Base-by-base conservation (phyloP, 2,888 invertebrate genomes). In the Dolichopus griseipennis region DNA sequence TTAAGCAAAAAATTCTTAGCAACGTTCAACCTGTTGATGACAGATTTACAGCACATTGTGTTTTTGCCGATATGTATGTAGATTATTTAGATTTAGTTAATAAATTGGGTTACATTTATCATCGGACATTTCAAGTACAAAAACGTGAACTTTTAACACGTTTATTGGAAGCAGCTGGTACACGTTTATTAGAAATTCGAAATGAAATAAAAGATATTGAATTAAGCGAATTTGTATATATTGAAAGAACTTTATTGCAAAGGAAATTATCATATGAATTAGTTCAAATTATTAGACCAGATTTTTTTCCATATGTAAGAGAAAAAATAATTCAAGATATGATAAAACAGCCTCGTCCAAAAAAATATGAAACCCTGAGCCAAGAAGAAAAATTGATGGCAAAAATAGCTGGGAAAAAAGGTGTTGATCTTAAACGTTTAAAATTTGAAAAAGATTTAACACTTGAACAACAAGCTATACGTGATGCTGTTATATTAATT, bases 241-340 rank as follows among this genome's bases (percentile, higher is more conserved):
- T 89, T 64, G 91, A 91, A 76, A 86, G 88, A 72, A 82, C 84
- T 9, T 76, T 91, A 65, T 82, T 88, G 43, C 85, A 87, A 73
- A 77, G 87, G 72, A 88, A 88, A 74, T 76, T 90, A 12, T 85
- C 88, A 4, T 89, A 90, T 0, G 81, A 84, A 22, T 84, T 87
- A 70, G 74, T 88, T 18, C 83, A 85, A 71, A 82, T 87, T 67
- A 77, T 84, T 70, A 81, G 84, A 65, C 84, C 86, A 1, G 78
- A 77, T 66, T 87, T 83, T 76, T 87, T 82, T 78, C 81, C 81
- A 74, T 78, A 76, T 72, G 86, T 83, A 72, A 82, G 81, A 75
- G 75, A 77, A 6, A 63, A 72, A 18, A 75, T 76, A 20, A 69
- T 77, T 52, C 6, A 52, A 12, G 18, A 52, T 52, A 12, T 52